phyloP scores from a whole-genome alignment of 2,888 invertebrate genomes.

The Epistrophella euchroma region DNA sequence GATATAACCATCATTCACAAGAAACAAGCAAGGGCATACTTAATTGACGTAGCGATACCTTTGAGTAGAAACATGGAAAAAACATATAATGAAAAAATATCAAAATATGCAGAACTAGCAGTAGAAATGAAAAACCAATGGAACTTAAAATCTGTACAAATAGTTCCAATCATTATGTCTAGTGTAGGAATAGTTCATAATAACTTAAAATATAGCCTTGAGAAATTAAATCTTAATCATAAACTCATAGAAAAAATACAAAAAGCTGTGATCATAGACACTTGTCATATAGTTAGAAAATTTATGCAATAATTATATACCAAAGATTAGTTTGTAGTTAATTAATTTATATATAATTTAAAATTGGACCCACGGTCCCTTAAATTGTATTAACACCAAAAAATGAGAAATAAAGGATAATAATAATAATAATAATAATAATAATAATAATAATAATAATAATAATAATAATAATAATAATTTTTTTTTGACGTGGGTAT shows the following conservation, averaged over 20 bases:
- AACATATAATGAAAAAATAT: neutral
- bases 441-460: no score
- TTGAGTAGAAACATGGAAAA: slow-evolving; percentile 25
- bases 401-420: neutral
- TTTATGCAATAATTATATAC: neutral
- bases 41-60: slow-evolving; percentile 22
- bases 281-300: slow-evolving; percentile 19
- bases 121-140: no score
- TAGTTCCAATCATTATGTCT: no score
- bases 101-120: slow-evolving; percentile 11
- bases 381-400: no score
- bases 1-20: slow-evolving; percentile 48
- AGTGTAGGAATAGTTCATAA: no score
- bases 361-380: no score
- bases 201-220: no score
- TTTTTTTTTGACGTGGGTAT: no score
- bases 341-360: no score
- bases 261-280: slow-evolving; percentile 24
- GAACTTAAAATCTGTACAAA: no score
- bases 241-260: neutral
- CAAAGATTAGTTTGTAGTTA: neutral
- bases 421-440: neutral
- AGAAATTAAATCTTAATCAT: no score
- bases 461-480: no score
- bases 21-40: neutral